Conservation (phyloP, 2,113 vertebrate genomes). For the Dicrurus megarhynchus region DNA sequence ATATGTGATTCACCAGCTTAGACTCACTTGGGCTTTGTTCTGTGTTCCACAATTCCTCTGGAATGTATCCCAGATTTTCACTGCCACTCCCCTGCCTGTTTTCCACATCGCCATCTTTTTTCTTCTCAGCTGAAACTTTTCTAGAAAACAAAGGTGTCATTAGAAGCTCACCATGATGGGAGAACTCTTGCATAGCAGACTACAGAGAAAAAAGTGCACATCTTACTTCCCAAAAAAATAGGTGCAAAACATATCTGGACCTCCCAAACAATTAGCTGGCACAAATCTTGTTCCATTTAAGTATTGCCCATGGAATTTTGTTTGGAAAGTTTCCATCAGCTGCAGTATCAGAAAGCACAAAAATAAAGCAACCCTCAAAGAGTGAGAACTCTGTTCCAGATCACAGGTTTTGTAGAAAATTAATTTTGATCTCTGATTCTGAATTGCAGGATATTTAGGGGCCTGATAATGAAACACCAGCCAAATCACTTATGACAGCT, state of each 20-base stretch:
- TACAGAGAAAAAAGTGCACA: neutral
- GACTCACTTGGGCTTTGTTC: slow-evolving; percentile 41
- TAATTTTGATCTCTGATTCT: neutral
- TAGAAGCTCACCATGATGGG: neutral
- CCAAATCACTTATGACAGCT: neutral
- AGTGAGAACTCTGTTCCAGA: neutral
- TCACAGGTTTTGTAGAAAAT: neutral
- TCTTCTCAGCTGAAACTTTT: slow-evolving; percentile 48
- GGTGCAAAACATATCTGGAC: neutral
- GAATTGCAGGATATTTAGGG: neutral
- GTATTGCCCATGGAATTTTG: neutral
- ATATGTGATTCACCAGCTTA: neutral
- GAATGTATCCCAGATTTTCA: slow-evolving; percentile 64
- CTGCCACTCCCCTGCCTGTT: slow-evolving; percentile 1
- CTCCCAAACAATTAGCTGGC: neutral
- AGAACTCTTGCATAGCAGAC: neutral
- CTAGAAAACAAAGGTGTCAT: slow-evolving; percentile 42
- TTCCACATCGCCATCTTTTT: neutral
- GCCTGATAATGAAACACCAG: neutral
- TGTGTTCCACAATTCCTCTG: slow-evolving; percentile 18
- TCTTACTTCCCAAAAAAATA: neutral
- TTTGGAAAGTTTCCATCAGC: neutral
- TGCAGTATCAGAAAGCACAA: neutral
- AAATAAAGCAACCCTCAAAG: neutral
- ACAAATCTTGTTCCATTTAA: neutral